Conservation (phyloP, 2,113 vertebrate species). For the Rissa tridactyla region DNA sequence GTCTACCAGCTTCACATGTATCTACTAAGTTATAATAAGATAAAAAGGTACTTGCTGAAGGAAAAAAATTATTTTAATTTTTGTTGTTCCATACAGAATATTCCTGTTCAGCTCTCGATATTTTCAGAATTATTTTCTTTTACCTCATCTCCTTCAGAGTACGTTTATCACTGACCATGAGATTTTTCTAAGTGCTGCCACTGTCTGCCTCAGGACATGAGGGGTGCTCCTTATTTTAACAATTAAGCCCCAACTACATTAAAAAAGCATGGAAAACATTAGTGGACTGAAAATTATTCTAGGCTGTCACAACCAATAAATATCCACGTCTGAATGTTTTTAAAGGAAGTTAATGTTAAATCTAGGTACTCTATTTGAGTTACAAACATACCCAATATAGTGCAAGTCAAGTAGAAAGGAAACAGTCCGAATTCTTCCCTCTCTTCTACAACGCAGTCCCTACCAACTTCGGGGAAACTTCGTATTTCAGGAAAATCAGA, state of each 20-base stretch:
- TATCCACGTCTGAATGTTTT: constrained; percentile 11
- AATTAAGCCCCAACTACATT: not conserved
- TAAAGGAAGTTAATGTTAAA: constrained; percentile 16
- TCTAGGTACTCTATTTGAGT: not conserved
- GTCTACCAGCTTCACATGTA: not conserved
- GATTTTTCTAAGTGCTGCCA: not conserved
- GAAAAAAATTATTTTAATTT: not conserved
- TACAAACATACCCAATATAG: not conserved
- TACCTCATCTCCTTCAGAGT: not conserved
- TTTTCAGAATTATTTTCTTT: not conserved
- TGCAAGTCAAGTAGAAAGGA: constrained; percentile 6
- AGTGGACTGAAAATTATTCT: not conserved
- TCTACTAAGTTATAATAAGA: constrained; percentile 9
- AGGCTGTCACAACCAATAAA: constrained; percentile 13
- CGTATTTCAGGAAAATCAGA: not conserved
- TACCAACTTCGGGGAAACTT: not conserved
- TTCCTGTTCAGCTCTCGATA: not conserved
- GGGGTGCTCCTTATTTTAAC: not conserved
- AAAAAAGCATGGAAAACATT: not conserved
- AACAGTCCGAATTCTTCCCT: not conserved
- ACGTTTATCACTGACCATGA: constrained; percentile 4
- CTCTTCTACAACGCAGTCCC: not conserved
- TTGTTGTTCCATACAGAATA: not conserved
- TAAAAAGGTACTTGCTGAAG: not conserved
- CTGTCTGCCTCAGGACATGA: not conserved